Percentiles rank a stretch among this genome's conserved stretches.
Evolutionary conservation across 2,113 vertebrate genomes (phyloP).

Genomic region (Ammospiza nelsoni): DNA sequence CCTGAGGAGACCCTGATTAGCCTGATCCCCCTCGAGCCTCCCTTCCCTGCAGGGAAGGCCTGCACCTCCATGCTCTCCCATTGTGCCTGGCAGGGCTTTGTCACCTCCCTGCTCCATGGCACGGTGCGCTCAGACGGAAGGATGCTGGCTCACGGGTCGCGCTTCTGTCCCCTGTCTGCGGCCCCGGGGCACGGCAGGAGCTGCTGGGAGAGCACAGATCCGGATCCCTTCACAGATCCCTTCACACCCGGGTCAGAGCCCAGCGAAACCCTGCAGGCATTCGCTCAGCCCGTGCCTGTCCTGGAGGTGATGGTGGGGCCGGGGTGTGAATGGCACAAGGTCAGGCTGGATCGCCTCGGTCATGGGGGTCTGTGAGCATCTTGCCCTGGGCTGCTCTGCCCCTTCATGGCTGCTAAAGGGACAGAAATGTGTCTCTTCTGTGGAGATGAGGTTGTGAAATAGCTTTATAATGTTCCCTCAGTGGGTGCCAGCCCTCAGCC

Average conservation of each 20-base stretch:
- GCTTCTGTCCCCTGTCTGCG: not conserved
- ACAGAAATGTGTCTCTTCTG: not conserved
- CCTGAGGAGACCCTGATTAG: not conserved
- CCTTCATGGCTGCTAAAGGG: not conserved
- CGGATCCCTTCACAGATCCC: not conserved
- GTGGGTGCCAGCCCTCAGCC: not conserved
- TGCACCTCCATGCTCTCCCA: accelerated
- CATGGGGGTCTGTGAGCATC: not conserved
- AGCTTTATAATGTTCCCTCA: not conserved
- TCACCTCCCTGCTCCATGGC: not conserved
- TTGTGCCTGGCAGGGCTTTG: not conserved
- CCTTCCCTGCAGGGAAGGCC: not conserved
- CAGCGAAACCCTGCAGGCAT: not conserved
- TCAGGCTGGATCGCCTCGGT: not conserved
- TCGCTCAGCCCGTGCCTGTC: accelerated
- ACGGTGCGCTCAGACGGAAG: not conserved
- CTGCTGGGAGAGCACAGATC: not conserved
- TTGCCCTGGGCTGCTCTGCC: not conserved
- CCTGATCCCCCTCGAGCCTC: not conserved
- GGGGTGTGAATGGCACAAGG: accelerated
- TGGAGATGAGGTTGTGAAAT: not conserved
- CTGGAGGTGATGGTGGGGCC: not conserved
- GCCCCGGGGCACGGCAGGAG: not conserved
- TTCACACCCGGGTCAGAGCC: not conserved
- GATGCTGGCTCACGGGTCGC: not conserved